phyloP scores from a whole-genome alignment of 2,113 vertebrate genomes.

The Lathamus discolor region DNA sequence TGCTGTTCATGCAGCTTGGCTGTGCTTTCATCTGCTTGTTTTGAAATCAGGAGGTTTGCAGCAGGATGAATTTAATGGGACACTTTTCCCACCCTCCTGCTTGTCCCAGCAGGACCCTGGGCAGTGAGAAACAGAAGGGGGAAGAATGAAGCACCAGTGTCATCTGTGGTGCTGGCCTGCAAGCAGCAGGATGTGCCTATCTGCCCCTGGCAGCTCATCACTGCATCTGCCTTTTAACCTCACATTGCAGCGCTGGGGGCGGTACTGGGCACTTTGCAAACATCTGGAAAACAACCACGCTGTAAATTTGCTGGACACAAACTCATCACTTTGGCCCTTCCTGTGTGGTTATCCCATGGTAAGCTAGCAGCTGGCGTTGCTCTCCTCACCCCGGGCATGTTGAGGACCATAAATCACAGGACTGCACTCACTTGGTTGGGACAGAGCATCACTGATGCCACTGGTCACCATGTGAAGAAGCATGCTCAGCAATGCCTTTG shows the following conservation, averaged over 20 bases:
- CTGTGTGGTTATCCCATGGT: background rate
- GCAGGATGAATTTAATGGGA: background rate
- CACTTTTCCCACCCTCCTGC: background rate
- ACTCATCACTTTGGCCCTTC: background rate
- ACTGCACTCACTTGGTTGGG: background rate
- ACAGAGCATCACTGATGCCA: background rate
- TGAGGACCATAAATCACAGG: background rate
- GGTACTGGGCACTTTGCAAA: background rate
- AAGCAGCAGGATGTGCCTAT: rapidly evolving
- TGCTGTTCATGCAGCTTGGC: background rate
- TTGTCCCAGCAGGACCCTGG: background rate
- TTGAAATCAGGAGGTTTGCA: background rate
- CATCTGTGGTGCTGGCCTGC: background rate
- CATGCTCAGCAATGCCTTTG: background rate
- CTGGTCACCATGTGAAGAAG: background rate
- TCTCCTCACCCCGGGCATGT: rapidly evolving
- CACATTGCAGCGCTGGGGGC: too few species aligned
- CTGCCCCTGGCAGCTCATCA: background rate
- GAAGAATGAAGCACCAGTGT: background rate
- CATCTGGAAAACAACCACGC: background rate
- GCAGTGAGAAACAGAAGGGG: background rate
- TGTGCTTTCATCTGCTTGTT: background rate
- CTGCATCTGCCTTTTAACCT: background rate
- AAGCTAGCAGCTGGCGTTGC: background rate
- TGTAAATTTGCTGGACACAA: background rate